Evolutionary conservation across 2,888 invertebrate species (phyloP).

Genomic region (Sipha maydis): DNA sequence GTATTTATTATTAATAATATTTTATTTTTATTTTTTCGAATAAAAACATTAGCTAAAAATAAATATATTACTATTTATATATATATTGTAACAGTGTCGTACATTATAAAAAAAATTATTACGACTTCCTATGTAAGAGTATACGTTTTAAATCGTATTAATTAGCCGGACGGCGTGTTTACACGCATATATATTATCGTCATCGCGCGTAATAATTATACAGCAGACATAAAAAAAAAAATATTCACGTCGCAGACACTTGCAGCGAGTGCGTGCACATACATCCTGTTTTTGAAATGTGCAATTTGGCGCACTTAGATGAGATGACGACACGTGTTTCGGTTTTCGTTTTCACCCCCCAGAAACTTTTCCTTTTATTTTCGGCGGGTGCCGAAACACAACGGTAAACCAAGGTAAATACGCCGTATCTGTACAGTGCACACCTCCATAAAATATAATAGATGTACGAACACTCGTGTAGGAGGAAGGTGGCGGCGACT

Average conservation of each 20-base stretch:
- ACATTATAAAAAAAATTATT: background rate
- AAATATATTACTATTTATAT: no score
- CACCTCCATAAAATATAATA: background rate
- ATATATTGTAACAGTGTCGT: background rate
- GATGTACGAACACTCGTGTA: background rate
- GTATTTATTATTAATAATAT: background rate
- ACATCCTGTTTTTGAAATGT: slow-evolving; percentile 19
- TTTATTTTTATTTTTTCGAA: background rate
- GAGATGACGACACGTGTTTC: slow-evolving; percentile 26
- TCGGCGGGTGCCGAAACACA: background rate
- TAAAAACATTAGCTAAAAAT: slow-evolving; percentile 21
- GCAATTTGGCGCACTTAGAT: background rate
- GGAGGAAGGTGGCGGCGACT: background rate
- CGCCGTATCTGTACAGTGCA: background rate
- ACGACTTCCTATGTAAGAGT: background rate
- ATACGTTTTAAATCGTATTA: background rate
- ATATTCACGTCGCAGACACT: background rate
- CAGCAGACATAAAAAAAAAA: background rate
- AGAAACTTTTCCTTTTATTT: slow-evolving; percentile 6
- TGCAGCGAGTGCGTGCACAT: background rate
- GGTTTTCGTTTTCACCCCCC: background rate
- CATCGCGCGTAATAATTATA: background rate
- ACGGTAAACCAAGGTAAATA: slow-evolving; percentile 6
- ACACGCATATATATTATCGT: no score
- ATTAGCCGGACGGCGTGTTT: background rate